Evolutionary conservation across 2,797 vertebrate genomes (phyloP).

Genomic region (Tenualosa ilisha): DNA sequence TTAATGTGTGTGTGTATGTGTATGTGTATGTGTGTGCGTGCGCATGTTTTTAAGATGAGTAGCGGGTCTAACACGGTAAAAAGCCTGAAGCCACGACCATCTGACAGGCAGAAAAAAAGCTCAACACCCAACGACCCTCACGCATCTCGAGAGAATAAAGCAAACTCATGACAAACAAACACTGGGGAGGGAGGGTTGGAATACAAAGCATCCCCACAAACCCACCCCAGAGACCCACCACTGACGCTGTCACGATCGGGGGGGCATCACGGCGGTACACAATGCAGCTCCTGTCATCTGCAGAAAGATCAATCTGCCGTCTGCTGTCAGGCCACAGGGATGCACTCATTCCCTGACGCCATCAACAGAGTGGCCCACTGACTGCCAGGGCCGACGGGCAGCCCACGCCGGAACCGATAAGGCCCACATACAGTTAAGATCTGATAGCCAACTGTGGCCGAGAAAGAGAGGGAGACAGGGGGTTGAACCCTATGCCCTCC

Average conservation of each 20-base stretch:
- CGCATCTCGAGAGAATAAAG: neutral
- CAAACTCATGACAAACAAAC: neutral
- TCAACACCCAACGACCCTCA: neutral
- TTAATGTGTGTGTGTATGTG: neutral
- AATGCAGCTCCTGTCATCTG: conserved; percentile 8
- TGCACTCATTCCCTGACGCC: neutral
- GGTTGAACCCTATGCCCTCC: neutral
- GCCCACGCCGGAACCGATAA: neutral
- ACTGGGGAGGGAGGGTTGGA: neutral
- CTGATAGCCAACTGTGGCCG: neutral
- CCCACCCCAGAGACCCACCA: neutral
- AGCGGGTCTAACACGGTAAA: neutral
- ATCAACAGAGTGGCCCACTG: neutral
- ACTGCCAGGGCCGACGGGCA: neutral
- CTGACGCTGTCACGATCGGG: neutral
- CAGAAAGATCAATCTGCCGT: neutral
- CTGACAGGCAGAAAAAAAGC: neutral
- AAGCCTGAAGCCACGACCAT: neutral
- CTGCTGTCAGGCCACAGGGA: neutral
- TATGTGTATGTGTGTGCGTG: neutral
- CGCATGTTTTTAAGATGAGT: neutral
- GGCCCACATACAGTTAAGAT: no score
- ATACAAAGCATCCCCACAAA: neutral
- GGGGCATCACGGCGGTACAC: neutral
- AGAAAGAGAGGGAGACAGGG: neutral